A percentile compares a stretch with the other conserved stretches of the same genome.
phyloP scores from a whole-genome alignment of 2,797 vertebrate species.

The Lindbergichthys nudifrons region DNA sequence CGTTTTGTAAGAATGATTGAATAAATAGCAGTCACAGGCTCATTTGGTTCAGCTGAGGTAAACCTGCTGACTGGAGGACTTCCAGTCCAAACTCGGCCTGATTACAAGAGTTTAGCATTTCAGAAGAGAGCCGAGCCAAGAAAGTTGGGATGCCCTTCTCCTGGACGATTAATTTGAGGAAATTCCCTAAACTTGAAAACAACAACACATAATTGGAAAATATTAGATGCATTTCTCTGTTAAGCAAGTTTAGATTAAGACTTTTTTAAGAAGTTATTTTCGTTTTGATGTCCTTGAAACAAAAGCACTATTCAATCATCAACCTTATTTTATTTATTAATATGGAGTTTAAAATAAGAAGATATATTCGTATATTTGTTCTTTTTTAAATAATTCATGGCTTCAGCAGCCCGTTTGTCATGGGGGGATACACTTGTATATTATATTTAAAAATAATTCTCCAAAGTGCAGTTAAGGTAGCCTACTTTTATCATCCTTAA shows the following conservation, averaged over 20 bases:
- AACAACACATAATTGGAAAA: too few relatives aligned
- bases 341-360: neutral
- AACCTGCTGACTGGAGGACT: slow-evolving; percentile 68
- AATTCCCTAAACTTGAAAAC: too few relatives aligned
- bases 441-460: too few relatives aligned
- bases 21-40: slow-evolving; percentile 7
- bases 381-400: neutral
- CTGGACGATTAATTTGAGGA: neutral
- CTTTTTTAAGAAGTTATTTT: neutral
- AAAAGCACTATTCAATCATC: neutral
- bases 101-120: slow-evolving; percentile 58
- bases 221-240: neutral
- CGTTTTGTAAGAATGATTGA: neutral
- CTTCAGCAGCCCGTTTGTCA: neutral
- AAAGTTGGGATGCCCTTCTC: slow-evolving; percentile 28
- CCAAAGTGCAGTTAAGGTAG: too few relatives aligned
- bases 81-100: slow-evolving; percentile 66
- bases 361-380: neutral
- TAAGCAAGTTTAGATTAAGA: neutral
- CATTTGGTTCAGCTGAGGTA: slow-evolving; percentile 71
- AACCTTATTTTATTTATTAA: neutral
- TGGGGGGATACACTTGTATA: neutral
- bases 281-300: neutral
- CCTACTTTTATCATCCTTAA: too few relatives aligned
- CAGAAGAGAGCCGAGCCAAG: slow-evolving; percentile 33